These are phyloP conservation scores for Thera obeliscata DNA, from an alignment of 2,888 invertebrate species.

Conservation along the genomic window DNA sequence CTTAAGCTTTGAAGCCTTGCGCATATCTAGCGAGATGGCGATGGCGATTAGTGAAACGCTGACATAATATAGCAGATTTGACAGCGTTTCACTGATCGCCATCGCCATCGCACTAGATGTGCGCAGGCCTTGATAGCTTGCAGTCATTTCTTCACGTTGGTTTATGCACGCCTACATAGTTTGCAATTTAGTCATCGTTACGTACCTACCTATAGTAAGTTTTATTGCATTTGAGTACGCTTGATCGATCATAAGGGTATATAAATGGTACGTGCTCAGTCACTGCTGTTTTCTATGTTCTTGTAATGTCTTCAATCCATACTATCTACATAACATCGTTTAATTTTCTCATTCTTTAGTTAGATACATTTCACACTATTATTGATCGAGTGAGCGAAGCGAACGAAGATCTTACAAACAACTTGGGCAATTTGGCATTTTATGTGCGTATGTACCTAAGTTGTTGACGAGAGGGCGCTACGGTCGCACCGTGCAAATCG, in stretches of 20 bases:
- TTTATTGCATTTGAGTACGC: constrained; percentile 19
- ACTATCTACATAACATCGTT: background rate
- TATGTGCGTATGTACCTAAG: too few species aligned
- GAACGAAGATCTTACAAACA: too few species aligned
- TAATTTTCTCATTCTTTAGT: background rate
- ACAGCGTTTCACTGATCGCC: background rate
- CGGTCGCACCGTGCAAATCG: too few species aligned
- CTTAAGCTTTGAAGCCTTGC: too few species aligned
- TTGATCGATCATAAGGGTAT: constrained; percentile 23
- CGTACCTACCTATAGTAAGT: background rate
- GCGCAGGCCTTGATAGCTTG: constrained; percentile 6
- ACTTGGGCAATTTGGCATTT: too few species aligned
- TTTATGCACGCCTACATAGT: constrained; percentile 11
- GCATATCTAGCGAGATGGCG: too few species aligned
- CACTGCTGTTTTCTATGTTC: constrained; percentile 14
- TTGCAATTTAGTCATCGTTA: constrained; percentile 22
- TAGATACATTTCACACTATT: too few species aligned
- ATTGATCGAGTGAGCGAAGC: too few species aligned
- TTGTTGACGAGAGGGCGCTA: too few species aligned
- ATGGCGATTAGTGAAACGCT: too few species aligned
- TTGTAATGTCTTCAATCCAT: constrained; percentile 9
- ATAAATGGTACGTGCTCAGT: background rate
- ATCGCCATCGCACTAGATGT: background rate
- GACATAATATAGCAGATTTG: too few species aligned
- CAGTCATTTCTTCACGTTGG: constrained; percentile 9